phyloP scores from a whole-genome alignment of 2,113 vertebrate species.

The Salvelinus fontinalis region DNA sequence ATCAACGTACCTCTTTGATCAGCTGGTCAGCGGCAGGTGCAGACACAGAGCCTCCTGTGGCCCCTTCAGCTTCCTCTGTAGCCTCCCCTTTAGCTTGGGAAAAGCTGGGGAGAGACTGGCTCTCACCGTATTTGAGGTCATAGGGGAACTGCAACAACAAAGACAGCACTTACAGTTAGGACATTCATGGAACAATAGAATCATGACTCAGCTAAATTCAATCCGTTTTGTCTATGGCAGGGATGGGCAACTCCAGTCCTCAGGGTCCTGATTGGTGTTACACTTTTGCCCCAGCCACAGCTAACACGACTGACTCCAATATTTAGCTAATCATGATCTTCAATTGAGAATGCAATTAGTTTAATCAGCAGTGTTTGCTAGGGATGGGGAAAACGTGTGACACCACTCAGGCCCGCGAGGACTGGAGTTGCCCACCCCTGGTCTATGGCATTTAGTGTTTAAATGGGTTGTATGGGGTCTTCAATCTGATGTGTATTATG shows the following conservation, averaged over 20 bases:
- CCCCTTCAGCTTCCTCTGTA: not conserved
- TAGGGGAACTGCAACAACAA: slow-evolving; percentile 67
- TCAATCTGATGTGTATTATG: not conserved
- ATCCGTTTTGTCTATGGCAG: not conserved
- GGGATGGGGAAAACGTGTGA: too few relatives aligned
- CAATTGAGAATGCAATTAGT: too few relatives aligned
- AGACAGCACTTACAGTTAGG: not conserved
- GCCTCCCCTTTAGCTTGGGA: slow-evolving; percentile 23
- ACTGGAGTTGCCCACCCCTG: not conserved
- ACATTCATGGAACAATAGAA: not conserved
- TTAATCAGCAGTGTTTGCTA: too few relatives aligned
- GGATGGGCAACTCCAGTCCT: too few relatives aligned
- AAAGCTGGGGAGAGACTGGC: slow-evolving; percentile 34
- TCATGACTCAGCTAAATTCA: not conserved
- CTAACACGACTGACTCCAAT: too few relatives aligned
- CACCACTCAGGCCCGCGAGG: too few relatives aligned
- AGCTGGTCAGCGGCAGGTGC: slow-evolving; percentile 75
- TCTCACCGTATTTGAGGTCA: slow-evolving; percentile 41
- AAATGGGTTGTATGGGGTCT: not conserved
- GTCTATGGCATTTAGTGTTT: not conserved
- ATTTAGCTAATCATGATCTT: too few relatives aligned
- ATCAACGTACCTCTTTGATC: slow-evolving; percentile 77
- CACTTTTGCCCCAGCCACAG: too few relatives aligned
- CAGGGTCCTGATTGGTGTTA: too few relatives aligned
- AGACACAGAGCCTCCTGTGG: not conserved